These are phyloP conservation scores for Drosophila differens DNA, from an alignment of 2,888 invertebrate species.

Conservation along the genomic window DNA sequence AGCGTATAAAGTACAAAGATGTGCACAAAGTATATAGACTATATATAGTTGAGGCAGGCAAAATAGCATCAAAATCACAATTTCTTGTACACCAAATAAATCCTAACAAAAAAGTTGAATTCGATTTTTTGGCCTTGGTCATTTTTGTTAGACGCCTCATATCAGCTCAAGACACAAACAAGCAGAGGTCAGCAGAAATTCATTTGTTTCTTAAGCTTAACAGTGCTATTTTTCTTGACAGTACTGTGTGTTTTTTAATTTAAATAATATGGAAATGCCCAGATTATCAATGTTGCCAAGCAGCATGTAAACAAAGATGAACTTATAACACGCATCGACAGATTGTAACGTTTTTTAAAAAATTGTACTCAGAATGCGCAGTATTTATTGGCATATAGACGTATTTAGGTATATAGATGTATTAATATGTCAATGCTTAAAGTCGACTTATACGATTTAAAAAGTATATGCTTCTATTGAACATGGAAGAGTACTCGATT, in stretches of 20 bases:
- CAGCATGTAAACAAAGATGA: constrained; percentile 21
- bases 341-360: constrained; percentile 1
- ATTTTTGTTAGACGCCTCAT: neutral
- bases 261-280: constrained; percentile 37
- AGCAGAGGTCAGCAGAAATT: neutral
- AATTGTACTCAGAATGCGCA: constrained; percentile 17
- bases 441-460: neutral
- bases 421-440: neutral
- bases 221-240: neutral
- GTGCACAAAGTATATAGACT: neutral
- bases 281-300: constrained; percentile 10
- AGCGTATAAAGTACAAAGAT: neutral
- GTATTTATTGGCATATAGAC: neutral
- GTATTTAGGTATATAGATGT: neutral
- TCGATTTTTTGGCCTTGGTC: no score
- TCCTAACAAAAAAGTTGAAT: neutral
- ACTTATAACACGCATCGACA: constrained; percentile 17
- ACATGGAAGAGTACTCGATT: neutral
- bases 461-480: neutral
- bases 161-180: neutral
- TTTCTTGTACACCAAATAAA: neutral
- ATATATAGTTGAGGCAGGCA: neutral
- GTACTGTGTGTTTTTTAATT: neutral
- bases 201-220: no score
- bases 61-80: neutral